phyloP scores from a whole-genome alignment of 2,113 vertebrate species.

The Cnemophilus loriae region DNA sequence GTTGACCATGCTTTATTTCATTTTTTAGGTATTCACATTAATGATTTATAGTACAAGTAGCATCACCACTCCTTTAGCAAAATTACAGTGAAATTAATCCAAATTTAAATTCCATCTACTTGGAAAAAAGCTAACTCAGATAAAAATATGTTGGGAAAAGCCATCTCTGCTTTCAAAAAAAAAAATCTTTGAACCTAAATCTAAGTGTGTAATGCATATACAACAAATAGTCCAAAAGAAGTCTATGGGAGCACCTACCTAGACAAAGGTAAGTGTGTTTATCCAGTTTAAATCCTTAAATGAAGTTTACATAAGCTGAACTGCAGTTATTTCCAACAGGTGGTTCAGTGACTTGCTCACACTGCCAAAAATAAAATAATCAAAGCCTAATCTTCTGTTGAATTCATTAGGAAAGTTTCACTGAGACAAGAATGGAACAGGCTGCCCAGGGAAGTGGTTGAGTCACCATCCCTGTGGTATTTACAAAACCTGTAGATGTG shows the following conservation, averaged over 20 bases:
- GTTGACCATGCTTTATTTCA: neutral
- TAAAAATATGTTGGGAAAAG: neutral
- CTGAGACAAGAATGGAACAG: neutral
- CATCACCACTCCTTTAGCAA: neutral
- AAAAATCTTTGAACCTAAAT: neutral
- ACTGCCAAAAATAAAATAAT: conserved; percentile 20
- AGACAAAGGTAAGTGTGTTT: neutral
- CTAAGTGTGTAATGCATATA: neutral
- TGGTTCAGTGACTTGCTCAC: neutral
- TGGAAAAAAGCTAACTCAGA: neutral
- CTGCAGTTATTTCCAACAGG: conserved; percentile 36
- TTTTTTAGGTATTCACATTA: neutral
- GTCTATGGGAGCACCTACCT: neutral
- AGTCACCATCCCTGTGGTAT: neutral
- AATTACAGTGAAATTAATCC: neutral
- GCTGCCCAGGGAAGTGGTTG: neutral
- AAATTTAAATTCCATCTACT: neutral
- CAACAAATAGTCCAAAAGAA: neutral
- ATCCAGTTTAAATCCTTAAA: neutral
- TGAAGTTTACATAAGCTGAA: conserved; percentile 16
- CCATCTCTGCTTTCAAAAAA: neutral
- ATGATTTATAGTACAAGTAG: neutral
- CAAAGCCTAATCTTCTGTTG: neutral
- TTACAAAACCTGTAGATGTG: neutral
- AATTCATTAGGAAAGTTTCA: neutral